Evolutionary conservation across 2,888 invertebrate genomes (phyloP), one percentile per base, ranked within the genome.

Genomic region (Torymus texanus): DNA sequence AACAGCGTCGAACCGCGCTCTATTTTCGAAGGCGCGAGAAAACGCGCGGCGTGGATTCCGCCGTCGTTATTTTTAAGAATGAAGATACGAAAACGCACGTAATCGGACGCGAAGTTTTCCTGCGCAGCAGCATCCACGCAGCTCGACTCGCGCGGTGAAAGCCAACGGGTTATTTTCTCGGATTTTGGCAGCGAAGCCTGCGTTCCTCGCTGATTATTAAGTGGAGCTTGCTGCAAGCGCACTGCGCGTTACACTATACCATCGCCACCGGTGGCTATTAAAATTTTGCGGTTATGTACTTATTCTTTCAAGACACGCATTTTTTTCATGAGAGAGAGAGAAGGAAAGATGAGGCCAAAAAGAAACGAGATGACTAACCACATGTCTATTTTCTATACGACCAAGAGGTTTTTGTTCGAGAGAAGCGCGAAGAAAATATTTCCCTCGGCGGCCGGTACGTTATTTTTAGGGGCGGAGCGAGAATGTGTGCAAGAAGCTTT

Each of bases 151-250:
- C 62, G 14, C 73, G 29, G 66, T 62, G 67, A 73, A 73, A 78
- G 56, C 74, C 41, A 62, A 14, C 62, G 72, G 67, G 70, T 80
- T 77, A 74, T 80, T 81, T 81, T 75, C 75, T 78, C 70, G 61
- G 24, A 78, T 67, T 75, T 75, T 80, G 78, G 74, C 80, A 75
- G 53, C 74, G 12, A n/a, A 41, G 61, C 24, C 71, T 16, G 68
- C 80, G 76, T 80, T 80, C 76, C 76, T 76, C 41, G 51, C 58
- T 29, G 73, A 76, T 80, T 68, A 73, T 80, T 76, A 80, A 76
- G 66, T 62, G 63, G 63, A 58, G 58, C 56, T 50, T 14, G 41
- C 50, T 41, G 24, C 16, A n/a, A 50, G 63, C 62, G 55, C 24
- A 2, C 53, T 53, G 41, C 16, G 14, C 50, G 29, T 10, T 56